These are phyloP conservation scores for Proctacanthus coquilletti DNA, from an alignment of 1,140 invertebrate genomes.

Conservation along the genomic window DNA sequence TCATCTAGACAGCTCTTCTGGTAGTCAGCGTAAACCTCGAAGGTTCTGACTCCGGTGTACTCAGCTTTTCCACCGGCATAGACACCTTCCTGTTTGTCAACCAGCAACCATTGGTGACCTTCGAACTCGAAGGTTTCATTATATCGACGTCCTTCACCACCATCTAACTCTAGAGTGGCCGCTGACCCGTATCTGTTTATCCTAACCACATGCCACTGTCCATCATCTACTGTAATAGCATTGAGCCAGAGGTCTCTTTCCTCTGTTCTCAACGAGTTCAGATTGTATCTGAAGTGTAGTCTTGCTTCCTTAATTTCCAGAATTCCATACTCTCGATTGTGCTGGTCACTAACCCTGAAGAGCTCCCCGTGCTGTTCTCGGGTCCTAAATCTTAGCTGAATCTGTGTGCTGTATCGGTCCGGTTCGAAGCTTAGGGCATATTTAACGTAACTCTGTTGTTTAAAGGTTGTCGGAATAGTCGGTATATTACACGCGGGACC, in stretches of 20 bases:
- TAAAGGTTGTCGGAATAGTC: constrained; percentile 78
- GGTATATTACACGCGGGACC: constrained; percentile 70
- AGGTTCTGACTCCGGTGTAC: constrained; percentile 79
- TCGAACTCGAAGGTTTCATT: constrained; percentile 86
- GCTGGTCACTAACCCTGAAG: constrained; percentile 83
- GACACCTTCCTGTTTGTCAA: constrained; percentile 88
- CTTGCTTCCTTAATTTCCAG: constrained; percentile 85
- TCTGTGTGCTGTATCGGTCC: constrained; percentile 77
- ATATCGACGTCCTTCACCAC: constrained; percentile 85
- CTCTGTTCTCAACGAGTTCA: constrained; percentile 78
- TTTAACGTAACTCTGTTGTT: constrained; percentile 84
- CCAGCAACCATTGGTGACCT: constrained; percentile 80
- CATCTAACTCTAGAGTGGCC: constrained; percentile 85
- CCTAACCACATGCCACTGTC: constrained; percentile 90
- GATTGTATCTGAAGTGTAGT: constrained; percentile 80
- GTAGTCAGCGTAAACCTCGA: constrained; percentile 90
- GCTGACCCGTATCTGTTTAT: constrained; percentile 82
- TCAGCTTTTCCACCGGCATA: constrained; percentile 91
- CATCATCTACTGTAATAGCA: constrained; percentile 81
- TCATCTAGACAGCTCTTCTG: constrained; percentile 57
- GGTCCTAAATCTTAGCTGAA: constrained; percentile 84
- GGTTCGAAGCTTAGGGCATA: constrained; percentile 90
- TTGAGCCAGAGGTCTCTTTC: constrained; percentile 83
- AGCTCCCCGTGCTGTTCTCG: constrained; percentile 82
- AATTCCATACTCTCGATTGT: constrained; percentile 88